phyloP scores from a whole-genome alignment of 2,888 invertebrate genomes.

The Eupeodes latifasciatus region DNA sequence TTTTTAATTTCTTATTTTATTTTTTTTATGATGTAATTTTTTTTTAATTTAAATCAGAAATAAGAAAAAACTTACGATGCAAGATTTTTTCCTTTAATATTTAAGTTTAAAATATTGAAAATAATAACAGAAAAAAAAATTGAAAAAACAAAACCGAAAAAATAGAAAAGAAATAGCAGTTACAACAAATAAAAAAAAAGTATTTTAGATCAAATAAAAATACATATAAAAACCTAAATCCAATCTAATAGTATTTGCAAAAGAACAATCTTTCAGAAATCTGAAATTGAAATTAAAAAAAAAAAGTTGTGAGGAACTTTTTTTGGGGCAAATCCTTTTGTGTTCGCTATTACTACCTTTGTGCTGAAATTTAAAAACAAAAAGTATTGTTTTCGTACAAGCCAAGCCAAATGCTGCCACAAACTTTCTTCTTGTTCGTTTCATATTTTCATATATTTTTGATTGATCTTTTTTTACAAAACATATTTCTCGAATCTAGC shows the following conservation, averaged over 20 bases:
- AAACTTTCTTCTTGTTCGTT: slow-evolving; percentile 49
- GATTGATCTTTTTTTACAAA: neutral
- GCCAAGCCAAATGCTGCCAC: slow-evolving; percentile 66
- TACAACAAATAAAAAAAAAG: slow-evolving; percentile 70
- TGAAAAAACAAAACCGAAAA: slow-evolving; percentile 77
- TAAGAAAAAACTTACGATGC: slow-evolving; percentile 80
- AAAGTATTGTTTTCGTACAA: slow-evolving; percentile 40
- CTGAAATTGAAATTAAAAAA: neutral
- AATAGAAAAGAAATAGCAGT: slow-evolving; percentile 72
- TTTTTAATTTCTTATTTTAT: slow-evolving; percentile 83
- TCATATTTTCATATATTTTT: slow-evolving; percentile 7
- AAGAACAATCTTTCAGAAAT: slow-evolving; percentile 51
- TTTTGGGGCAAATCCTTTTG: slow-evolving; percentile 47
- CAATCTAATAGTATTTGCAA: slow-evolving; percentile 66
- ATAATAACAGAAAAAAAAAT: slow-evolving; percentile 71
- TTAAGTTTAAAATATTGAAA: slow-evolving; percentile 80
- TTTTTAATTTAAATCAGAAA: slow-evolving; percentile 81
- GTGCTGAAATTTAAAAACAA: slow-evolving; percentile 22
- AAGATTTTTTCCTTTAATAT: slow-evolving; percentile 79
- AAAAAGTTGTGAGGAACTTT: slow-evolving; percentile 47
- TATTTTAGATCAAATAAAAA: slow-evolving; percentile 75
- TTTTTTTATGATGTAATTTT: slow-evolving; percentile 84
- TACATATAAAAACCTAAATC: slow-evolving; percentile 65
- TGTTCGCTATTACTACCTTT: slow-evolving; percentile 51
- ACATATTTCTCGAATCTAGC: slow-evolving; percentile 48